Evolutionary conservation across 2,888 invertebrate genomes (phyloP), one percentile per base, ranked within the genome.

Genomic region (Dynastes tityus): DNA sequence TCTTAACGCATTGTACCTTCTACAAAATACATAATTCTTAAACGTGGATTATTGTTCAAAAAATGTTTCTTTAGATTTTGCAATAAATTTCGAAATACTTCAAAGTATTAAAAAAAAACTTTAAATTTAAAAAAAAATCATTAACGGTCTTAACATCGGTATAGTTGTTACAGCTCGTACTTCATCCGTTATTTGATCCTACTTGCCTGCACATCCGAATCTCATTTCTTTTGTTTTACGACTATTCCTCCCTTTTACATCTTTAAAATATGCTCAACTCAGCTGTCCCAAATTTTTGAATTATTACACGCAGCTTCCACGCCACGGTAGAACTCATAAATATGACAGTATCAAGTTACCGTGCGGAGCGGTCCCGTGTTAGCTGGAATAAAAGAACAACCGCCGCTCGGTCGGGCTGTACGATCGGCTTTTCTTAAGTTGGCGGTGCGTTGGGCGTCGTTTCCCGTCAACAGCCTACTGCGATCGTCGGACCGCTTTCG

Each of bases 291-390:
- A 63, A 63, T 61, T 45, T 45, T 8, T 74, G 29, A 74, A 74
- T 74, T 74, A 74, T 74, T 58, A 45, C 11, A 68, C 65, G 67
- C 68, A 27, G 68, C 27, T 40, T 68, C 55, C 77, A 77, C 29
- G 58, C 29, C 68, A 61, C 77, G 68, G 77, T 68, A 79, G 79
- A 79, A 45, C 74, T 77, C 80, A 79, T 81, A 81, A 81, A 81
- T 81, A 77, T 81, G 80, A 81, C 80, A 78, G 73, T 78, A 81
- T 81, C 80, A 76, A 80, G 80, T 81, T 81, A 81, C 80, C 80
- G 77, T 22, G 68, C 67, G 1, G 55, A 16, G 22, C 22, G 6
- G 55, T 58, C 55, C 22, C 55, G 5, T 58, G 16, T 58, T 22
- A 22, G 13, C 2, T 67, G 78, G 63, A 55, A 64, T 22, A 51